Evolutionary conservation across 2,888 invertebrate genomes (phyloP).

Genomic region (Acrobasis suavella): DNA sequence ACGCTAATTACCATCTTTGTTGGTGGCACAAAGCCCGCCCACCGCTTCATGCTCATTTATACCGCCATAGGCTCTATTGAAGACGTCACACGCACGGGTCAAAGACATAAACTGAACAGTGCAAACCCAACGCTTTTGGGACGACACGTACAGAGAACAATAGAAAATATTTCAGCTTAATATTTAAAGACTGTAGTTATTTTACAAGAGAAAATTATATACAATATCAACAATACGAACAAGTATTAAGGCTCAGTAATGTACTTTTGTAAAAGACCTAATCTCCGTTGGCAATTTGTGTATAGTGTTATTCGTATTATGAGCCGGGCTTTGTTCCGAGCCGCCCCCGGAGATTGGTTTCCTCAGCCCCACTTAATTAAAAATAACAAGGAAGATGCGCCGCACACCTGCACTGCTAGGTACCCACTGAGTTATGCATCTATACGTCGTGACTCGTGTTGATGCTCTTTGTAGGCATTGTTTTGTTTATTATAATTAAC

Average conservation of each 20-base stretch:
- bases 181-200: too few relatives aligned
- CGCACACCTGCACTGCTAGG: neutral
- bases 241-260: too few relatives aligned
- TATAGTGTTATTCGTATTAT: neutral
- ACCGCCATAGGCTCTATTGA: constrained; percentile 7
- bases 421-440: neutral
- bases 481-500: constrained; percentile 1
- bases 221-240: too few relatives aligned
- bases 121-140: neutral
- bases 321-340: neutral
- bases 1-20: constrained; percentile 16
- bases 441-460: neutral
- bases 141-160: constrained; percentile 1
- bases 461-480: neutral
- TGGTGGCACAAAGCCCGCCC: constrained; percentile 10
- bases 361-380: constrained; percentile 7
- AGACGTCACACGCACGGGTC: constrained; percentile 5
- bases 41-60: constrained; percentile 10
- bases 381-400: constrained; percentile 14
- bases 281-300: neutral
- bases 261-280: too few relatives aligned
- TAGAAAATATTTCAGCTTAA: neutral
- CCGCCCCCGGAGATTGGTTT: constrained; percentile 1
- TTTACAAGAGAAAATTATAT: constrained; percentile 5
- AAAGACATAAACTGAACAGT: constrained; percentile 7